Base-by-base conservation (phyloP, 2,113 vertebrate genomes). In the Tinamus guttatus region DNA sequence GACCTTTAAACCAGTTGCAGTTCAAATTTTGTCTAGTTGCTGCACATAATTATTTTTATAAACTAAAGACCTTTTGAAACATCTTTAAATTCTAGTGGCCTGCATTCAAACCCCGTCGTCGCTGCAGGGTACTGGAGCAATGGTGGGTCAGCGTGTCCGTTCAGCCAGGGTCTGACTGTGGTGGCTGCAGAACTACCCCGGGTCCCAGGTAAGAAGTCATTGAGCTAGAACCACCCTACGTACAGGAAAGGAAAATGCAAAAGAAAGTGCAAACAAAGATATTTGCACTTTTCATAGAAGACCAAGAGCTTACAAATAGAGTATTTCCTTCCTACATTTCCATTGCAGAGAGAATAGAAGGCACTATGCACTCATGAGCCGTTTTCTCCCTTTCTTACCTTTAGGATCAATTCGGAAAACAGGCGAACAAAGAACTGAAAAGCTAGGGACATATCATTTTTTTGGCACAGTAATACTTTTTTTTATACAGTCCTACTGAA, bases 201-300 rank as follows among this genome's bases (percentile, higher is more conserved):
- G 22, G 3, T 58, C 19, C 5, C n/a, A 56, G 24, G 14, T 34
- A 41, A 69, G 19, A 59, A 77, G 67, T 56, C 1, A 12, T 15
- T 85, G 59, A 21, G n/a, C 13, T 38, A 36, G 56, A 75, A 84
- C 7, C 9, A 27, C 58, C 41, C 5, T 11, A 25, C 7, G 13
- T n/a, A 24, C 9, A 20, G 45, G 32, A 47, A 78, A 17, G 32
- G 36, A 41, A 41, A 41, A n/a, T n/a, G n/a, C n/a, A n/a, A n/a
- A n/a, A n/a, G n/a, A n/a, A n/a, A n/a, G n/a, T n/a, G n/a, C n/a
- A n/a, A n/a, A n/a, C n/a, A n/a, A n/a, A n/a, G n/a, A n/a, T n/a
- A n/a, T n/a, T 40, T 28, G 11, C 17, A 13, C 65, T 49, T 51
- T 41, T 54, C 0, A 0, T 5, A 32, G 10, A 62, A 75, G 7